Percentiles rank a stretch among this genome's conserved stretches.
Evolutionary conservation across 1,140 invertebrate genomes (phyloP).

Genomic region (Conopomorpha cramerella): DNA sequence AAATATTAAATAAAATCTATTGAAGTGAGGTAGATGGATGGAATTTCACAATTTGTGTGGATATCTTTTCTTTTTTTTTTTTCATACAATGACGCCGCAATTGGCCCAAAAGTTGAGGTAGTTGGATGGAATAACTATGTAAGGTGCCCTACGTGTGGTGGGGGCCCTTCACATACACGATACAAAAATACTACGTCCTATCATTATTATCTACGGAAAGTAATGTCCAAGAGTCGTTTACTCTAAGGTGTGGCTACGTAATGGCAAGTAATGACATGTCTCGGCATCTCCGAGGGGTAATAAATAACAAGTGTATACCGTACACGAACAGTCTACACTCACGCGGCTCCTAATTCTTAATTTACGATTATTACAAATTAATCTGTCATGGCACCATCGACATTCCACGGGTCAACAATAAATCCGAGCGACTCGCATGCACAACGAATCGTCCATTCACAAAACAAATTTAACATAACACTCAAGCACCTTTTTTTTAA

Average conservation of each 20-base stretch:
- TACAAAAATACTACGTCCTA: slow-evolving; percentile 51
- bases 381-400: slow-evolving; percentile 47
- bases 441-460: slow-evolving; percentile 42
- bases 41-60: slow-evolving; percentile 63
- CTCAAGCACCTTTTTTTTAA: slow-evolving; percentile 51
- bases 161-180: slow-evolving; percentile 38
- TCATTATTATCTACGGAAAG: slow-evolving; percentile 36
- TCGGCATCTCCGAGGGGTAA: too few relatives aligned
- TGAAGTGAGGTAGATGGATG: slow-evolving; percentile 64
- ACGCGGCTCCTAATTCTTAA: too few relatives aligned
- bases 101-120: slow-evolving; percentile 60
- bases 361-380: neutral
- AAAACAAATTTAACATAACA: slow-evolving; percentile 47
- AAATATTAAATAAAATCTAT: slow-evolving; percentile 62
- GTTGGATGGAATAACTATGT: slow-evolving; percentile 62
- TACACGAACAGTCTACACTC: too few relatives aligned
- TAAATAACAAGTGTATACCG: too few relatives aligned
- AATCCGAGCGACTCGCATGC: slow-evolving; percentile 20
- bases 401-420: slow-evolving; percentile 53
- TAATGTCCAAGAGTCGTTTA: too few relatives aligned
- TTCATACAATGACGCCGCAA: slow-evolving; percentile 39
- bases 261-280: too few relatives aligned
- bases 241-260: too few relatives aligned
- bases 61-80: slow-evolving; percentile 35
- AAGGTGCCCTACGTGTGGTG: slow-evolving; percentile 41